Base-by-base conservation (phyloP, 1,140 invertebrate genomes). In the Nixonia krombeini region DNA sequence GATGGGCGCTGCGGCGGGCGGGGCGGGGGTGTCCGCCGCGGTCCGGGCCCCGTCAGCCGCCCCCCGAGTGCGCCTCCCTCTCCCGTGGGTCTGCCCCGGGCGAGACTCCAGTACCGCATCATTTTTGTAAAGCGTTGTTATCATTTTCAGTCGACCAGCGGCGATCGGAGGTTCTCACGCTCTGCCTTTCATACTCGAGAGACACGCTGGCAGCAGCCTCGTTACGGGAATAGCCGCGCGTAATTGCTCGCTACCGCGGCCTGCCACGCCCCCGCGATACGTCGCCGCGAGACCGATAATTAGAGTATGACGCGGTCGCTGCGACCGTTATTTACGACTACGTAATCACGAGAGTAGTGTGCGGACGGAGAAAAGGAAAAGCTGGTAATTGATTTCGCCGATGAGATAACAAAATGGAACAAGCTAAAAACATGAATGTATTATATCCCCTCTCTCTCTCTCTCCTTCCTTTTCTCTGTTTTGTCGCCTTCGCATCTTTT, bases 271-370 rank as follows among this genome's bases (percentile, higher is more conserved):
- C 49, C 49, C 50, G 38, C 44, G 58, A 63, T 69, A 63, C 49
- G 53, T 69, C 49, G 53, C 49, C 25, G 53, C 46, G 47, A 62
- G 47, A 63, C 66, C 59, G 37, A 63, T 61, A 65, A 70, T 70
- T 70, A 65, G 63, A 64, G 59, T 65, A 70, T 70, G 63, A 70
- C 67, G 56, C 61, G 56, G 56, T 64, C 56, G 57, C 61, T 53
- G 37, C 49, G 61, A 59, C 59, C 46, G 61, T 70, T 70, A 70
- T 70, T 70, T 47, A 64, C 56, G 61, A 61, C 44, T 64, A 64
- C 51, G 56, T 70, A 70, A 70, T 64, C 59, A 65, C 61, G 51
- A 51, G 35, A n/a, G n/a, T n/a, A n/a, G 46, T 52, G 53, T 41
- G 42, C 49, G 61, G 56, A 41, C 37, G 58, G 52, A 70, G 59